Conservation (phyloP, 2,888 invertebrate genomes). For the Drosophila vallismaia region DNA sequence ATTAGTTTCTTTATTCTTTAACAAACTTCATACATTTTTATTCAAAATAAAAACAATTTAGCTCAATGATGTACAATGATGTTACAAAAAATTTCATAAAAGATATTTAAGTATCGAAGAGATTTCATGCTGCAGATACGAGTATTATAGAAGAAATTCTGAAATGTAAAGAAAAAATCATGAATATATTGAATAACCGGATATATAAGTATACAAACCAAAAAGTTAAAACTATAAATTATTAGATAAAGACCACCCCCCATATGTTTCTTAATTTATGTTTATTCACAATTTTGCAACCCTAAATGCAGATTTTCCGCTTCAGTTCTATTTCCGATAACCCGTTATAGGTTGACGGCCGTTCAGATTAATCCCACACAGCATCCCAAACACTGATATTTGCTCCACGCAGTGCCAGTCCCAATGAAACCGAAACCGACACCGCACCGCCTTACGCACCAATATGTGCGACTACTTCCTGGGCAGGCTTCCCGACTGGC, state of each 20-base stretch:
- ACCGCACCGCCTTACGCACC: constrained; percentile 36
- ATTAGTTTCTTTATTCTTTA: not conserved
- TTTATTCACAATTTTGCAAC: constrained; percentile 9
- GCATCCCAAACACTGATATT: not conserved
- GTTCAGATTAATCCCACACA: constrained; percentile 14
- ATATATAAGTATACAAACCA: not conserved
- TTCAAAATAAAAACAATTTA: not conserved
- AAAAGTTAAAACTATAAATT: not conserved
- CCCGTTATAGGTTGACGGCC: constrained; percentile 40
- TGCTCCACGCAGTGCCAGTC: constrained; percentile 32
- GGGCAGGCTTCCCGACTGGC: constrained; percentile 14
- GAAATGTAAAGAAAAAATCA: not conserved
- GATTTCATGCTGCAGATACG: not conserved
- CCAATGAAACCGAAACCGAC: constrained; percentile 16
- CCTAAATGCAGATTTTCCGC: constrained; percentile 31
- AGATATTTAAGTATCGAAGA: not conserved
- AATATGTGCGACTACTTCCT: constrained; percentile 53
- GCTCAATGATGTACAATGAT: not conserved
- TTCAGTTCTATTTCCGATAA: constrained; percentile 29
- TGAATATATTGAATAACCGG: not conserved
- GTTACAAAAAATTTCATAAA: not conserved
- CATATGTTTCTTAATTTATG: not conserved
- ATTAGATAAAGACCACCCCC: not conserved
- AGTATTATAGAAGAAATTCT: not conserved
- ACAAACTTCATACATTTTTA: not conserved